Conservation (phyloP, 2,797 vertebrate species). For the Pantherophis vulpinus region DNA sequence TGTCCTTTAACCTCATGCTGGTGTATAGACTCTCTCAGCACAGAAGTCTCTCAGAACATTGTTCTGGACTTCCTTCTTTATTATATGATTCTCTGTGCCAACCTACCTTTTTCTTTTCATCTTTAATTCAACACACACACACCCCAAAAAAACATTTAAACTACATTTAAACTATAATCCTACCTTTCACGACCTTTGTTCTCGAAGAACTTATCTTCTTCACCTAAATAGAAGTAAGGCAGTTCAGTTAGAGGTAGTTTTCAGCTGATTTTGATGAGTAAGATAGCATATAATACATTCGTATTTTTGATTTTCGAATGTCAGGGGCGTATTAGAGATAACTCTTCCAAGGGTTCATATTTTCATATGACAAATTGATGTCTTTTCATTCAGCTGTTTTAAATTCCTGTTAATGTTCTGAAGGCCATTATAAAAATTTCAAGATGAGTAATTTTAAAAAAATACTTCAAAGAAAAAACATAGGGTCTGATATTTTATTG, state of each 20-base stretch:
- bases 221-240: constrained; percentile 8
- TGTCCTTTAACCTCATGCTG: neutral
- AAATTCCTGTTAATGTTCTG: constrained; percentile 68
- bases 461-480: constrained; percentile 44
- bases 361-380: constrained; percentile 66
- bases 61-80: neutral
- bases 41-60: no score
- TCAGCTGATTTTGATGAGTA: neutral
- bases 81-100: neutral
- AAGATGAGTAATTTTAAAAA: constrained; percentile 64
- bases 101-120: neutral
- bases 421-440: constrained; percentile 65
- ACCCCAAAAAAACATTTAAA: neutral
- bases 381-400: constrained; percentile 67
- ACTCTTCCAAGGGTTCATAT: constrained; percentile 49
- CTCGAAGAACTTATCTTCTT: accelerated
- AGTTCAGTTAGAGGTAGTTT: neutral
- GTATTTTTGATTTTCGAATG: constrained; percentile 44
- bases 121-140: neutral
- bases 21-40: constrained; percentile 11
- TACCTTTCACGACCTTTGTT: neutral
- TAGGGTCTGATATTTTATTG: constrained; percentile 26
- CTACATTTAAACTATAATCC: neutral
- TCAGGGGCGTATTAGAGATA: neutral
- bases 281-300: neutral